Conservation (phyloP, 2,888 invertebrate species). For the Embidobia sp. region DNA sequence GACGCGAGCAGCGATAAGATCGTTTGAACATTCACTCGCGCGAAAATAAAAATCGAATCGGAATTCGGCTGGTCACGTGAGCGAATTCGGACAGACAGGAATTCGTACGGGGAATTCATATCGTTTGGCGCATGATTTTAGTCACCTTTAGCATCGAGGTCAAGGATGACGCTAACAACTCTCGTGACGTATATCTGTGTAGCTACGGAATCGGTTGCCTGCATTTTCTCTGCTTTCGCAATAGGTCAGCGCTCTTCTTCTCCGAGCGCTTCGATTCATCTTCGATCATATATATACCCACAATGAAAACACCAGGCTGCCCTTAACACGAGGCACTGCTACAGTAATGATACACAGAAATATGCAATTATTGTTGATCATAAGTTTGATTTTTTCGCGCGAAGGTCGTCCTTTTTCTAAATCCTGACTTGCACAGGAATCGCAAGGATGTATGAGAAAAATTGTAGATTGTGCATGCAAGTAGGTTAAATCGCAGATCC, state of each 20-base stretch:
- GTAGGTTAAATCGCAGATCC: conserved; percentile 54
- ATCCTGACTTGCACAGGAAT: conserved; percentile 22
- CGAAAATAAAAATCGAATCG: neutral
- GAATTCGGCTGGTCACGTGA: conserved; percentile 22
- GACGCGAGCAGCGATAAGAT: no score
- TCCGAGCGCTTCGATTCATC: conserved; percentile 62
- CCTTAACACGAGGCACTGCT: conserved; percentile 43
- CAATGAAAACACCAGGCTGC: conserved; percentile 40
- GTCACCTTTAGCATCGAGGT: conserved; percentile 76
- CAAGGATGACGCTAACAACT: conserved; percentile 73
- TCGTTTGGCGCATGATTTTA: conserved; percentile 62
- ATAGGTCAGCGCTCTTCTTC: conserved; percentile 74
- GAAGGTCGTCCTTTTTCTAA: conserved; percentile 56
- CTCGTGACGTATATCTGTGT: conserved; percentile 53
- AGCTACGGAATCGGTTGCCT: conserved; percentile 68
- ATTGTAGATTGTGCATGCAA: conserved; percentile 46
- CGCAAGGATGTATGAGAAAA: conserved; percentile 30
- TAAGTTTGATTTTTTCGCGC: conserved; percentile 45
- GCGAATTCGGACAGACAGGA: conserved; percentile 22
- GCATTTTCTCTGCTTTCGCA: conserved; percentile 76
- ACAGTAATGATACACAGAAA: conserved; percentile 38
- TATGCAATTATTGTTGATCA: conserved; percentile 52
- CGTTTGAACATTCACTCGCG: no score
- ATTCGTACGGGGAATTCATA: conserved; percentile 14
- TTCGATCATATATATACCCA: conserved; percentile 50